phyloP scores from a whole-genome alignment of 2,797 vertebrate species.

The Pygocentrus nattereri region DNA sequence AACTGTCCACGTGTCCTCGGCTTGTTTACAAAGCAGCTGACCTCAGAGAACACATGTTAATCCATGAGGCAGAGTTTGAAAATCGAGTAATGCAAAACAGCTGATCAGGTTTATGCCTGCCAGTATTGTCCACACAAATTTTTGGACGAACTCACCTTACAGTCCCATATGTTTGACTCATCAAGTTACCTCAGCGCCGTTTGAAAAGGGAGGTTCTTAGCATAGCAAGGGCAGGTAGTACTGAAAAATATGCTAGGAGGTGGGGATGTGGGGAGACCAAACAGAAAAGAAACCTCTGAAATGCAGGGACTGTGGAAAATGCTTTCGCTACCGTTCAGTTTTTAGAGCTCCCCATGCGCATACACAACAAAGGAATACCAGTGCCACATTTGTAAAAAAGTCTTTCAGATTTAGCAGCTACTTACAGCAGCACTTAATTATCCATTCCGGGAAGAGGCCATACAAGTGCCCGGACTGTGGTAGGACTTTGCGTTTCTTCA shows the following conservation, averaged over 20 bases:
- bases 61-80: conserved; percentile 79
- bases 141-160: conserved; percentile 71
- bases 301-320: conserved; percentile 81
- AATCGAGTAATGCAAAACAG: conserved; percentile 61
- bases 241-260: conserved; percentile 63
- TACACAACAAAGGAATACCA: conserved; percentile 83
- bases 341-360: conserved; percentile 84
- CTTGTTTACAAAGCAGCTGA: conserved; percentile 67
- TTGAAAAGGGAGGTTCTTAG: conserved; percentile 65
- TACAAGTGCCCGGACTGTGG: conserved; percentile 84
- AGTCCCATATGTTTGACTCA: conserved; percentile 75
- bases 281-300: conserved; percentile 70
- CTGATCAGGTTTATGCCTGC: conserved; percentile 72
- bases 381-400: conserved; percentile 83
- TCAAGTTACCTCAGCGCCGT: conserved; percentile 63
- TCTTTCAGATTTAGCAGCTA: conserved; percentile 83
- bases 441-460: conserved; percentile 84
- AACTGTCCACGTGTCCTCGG: conserved; percentile 79
- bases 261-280: conserved; percentile 60
- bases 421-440: conserved; percentile 83
- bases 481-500: conserved; percentile 84
- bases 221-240: conserved; percentile 53
- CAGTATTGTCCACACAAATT: conserved; percentile 76
- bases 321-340: conserved; percentile 82
- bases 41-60: conserved; percentile 79